Conservation (phyloP, 2,113 vertebrate species). For the Corvus cornix region DNA sequence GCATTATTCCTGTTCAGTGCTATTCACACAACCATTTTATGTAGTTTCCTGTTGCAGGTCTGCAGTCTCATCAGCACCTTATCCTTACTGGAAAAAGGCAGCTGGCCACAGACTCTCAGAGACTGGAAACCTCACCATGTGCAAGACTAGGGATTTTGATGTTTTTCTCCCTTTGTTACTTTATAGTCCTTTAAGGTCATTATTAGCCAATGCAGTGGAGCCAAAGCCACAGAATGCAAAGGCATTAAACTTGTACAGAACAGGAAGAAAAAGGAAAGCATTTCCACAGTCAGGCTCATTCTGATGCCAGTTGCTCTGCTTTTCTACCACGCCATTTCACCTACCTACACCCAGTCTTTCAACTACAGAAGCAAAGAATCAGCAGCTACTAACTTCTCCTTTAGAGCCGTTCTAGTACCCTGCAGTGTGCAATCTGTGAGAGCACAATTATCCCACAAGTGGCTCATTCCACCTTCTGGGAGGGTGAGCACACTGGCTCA, state of each 20-base stretch:
- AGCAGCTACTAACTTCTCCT: not conserved
- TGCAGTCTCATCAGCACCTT: not conserved
- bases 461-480: not conserved
- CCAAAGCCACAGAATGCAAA: not conserved
- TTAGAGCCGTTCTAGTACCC: not conserved
- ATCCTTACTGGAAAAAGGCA: not conserved
- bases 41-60: not conserved
- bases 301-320: not conserved
- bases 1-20: not conserved
- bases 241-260: not conserved
- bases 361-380: not conserved
- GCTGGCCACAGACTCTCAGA: not conserved
- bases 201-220: not conserved
- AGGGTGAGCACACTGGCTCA: not conserved
- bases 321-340: not conserved
- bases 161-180: not conserved
- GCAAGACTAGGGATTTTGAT: not conserved
- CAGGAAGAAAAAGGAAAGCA: not conserved
- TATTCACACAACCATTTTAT: not conserved
- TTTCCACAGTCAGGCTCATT: not conserved
- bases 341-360: conserved; percentile 17
- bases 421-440: not conserved
- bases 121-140: not conserved
- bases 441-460: not conserved
- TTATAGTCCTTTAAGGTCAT: not conserved